phyloP scores from a whole-genome alignment of 2,797 vertebrate species.

The Choloepus didactylus region DNA sequence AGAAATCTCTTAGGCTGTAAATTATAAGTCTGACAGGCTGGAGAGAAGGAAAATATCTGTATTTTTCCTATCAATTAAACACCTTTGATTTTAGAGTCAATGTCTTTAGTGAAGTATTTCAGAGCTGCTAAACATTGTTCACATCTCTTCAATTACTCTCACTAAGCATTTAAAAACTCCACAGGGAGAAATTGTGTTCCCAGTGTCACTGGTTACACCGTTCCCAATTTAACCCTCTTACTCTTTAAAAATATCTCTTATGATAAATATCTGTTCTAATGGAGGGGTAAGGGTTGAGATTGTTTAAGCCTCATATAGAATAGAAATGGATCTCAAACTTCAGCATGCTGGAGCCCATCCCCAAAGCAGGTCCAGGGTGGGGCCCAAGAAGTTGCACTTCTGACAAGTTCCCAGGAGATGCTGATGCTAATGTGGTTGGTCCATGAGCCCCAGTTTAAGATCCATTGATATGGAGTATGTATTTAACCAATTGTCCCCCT shows the following conservation, averaged over 20 bases:
- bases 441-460: neutral
- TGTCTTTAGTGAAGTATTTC: constrained; percentile 54
- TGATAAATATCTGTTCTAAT: neutral
- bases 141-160: constrained; percentile 46
- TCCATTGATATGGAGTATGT: neutral
- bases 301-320: neutral
- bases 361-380: fast-evolving
- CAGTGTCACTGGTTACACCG: neutral
- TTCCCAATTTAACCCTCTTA: neutral
- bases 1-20: constrained; percentile 50
- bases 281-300: neutral
- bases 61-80: constrained; percentile 77
- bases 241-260: neutral
- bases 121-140: constrained; percentile 28
- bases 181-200: constrained; percentile 31
- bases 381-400: neutral
- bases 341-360: fast-evolving
- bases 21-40: constrained; percentile 49
- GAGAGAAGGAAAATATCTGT: constrained; percentile 59
- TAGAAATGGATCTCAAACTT: neutral
- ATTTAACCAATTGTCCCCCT: neutral
- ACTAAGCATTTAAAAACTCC: constrained; percentile 32
- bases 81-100: constrained; percentile 76
- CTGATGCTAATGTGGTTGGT: neutral
- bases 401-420: neutral